Evolutionary conservation across 92 coral and sea anemone genomes (phyloP).

Genomic region (Galaxea fascicularis): DNA sequence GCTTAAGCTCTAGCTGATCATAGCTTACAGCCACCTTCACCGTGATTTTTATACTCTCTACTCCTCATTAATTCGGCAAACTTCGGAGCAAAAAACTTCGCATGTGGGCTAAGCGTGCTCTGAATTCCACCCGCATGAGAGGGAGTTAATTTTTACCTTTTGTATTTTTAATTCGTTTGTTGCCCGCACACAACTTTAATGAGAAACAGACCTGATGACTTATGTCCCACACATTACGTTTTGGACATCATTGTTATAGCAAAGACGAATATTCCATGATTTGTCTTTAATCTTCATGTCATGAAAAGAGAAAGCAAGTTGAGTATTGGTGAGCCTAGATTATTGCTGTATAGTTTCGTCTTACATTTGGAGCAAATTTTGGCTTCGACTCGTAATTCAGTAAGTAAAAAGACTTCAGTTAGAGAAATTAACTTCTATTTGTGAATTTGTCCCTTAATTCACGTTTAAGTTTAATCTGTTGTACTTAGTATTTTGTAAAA

Average conservation of each 20-base stretch:
- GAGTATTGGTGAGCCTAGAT: neutral
- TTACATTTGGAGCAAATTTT: no score
- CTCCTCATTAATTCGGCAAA: neutral
- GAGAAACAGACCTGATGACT: neutral
- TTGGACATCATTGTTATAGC: neutral
- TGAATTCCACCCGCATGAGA: constrained; percentile 8
- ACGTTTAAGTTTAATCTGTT: no score
- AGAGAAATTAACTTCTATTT: no score
- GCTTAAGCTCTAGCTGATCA: neutral
- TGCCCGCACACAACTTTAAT: neutral
- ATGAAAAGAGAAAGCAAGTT: no score
- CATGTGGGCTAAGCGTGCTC: neutral
- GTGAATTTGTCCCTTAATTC: no score
- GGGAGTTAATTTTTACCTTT: neutral
- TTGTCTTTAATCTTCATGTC: no score
- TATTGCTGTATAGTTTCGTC: no score
- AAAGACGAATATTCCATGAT: no score
- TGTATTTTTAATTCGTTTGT: constrained; percentile 8
- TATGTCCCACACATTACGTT: neutral
- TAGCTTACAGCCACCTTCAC: neutral
- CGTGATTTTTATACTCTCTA: constrained; percentile 5
- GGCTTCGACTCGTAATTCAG: no score
- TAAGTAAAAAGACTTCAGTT: no score
- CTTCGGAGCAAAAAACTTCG: neutral
- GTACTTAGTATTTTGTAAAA: no score